These are phyloP conservation scores for Rhadina sibilatrix DNA, from an alignment of 2,113 vertebrate genomes.

Conservation along the genomic window DNA sequence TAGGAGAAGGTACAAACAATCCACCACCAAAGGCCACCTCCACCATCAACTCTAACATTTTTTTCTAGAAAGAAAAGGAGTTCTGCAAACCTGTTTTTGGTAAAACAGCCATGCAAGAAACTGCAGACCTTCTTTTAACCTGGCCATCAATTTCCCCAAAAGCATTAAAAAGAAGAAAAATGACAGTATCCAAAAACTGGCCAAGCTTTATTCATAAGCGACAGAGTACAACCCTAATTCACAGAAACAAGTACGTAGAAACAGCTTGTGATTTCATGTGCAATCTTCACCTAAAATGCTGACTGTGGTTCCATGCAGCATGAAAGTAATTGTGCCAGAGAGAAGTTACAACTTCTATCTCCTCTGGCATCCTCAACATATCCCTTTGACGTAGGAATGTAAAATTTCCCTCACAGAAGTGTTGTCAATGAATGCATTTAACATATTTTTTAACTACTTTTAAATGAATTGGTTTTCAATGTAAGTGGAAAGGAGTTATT, in stretches of 20 bases:
- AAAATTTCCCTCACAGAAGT: neutral
- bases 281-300: neutral
- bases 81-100: neutral
- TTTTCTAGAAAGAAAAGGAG: neutral
- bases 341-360: neutral
- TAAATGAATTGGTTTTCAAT: neutral
- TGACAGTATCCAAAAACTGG: neutral
- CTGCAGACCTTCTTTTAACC: neutral
- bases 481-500: neutral
- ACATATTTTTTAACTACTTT: neutral
- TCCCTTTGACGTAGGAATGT: neutral
- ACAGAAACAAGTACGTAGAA: neutral
- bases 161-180: neutral
- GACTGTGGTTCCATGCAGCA: neutral
- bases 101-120: neutral
- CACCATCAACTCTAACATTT: neutral
- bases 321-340: neutral
- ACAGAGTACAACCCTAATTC: neutral
- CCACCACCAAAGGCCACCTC: neutral
- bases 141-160: neutral
- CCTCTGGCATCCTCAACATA: neutral
- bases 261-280: neutral
- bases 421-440: neutral
- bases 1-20: neutral
- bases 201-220: neutral